Evolutionary conservation across 92 coral and sea anemone genomes (phyloP).

Genomic region (Palythoa caribaeorum): DNA sequence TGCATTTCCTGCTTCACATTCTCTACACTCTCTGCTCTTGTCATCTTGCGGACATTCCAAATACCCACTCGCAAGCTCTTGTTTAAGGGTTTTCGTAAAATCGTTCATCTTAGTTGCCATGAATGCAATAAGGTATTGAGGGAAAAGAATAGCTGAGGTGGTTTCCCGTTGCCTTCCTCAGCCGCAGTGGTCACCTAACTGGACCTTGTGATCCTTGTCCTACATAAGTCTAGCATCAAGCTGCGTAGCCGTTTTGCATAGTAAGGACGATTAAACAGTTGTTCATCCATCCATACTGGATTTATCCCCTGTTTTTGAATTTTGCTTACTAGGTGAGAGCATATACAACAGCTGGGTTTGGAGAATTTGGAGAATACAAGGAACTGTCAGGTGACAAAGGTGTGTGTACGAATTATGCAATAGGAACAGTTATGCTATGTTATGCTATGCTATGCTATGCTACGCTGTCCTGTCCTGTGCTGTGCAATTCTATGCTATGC

Average conservation of each 20-base stretch:
- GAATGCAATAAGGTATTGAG: background rate
- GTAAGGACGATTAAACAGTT: background rate
- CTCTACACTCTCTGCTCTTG: conserved; percentile 1
- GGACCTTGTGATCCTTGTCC: conserved; percentile 1
- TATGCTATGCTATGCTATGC: too few species aligned
- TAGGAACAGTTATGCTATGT: too few species aligned
- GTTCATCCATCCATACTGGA: too few species aligned
- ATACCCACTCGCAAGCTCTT: conserved; percentile 2
- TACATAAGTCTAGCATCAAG: background rate
- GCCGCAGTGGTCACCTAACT: conserved; percentile 6
- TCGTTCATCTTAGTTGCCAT: background rate
- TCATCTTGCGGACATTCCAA: conserved; percentile 7
- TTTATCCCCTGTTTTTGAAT: too few species aligned
- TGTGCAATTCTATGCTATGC: too few species aligned
- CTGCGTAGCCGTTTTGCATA: background rate
- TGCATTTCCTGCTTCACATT: conserved; percentile 11
- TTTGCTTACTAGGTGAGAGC: too few species aligned
- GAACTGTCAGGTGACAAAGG: too few species aligned
- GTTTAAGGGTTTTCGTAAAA: background rate
- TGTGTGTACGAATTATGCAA: too few species aligned
- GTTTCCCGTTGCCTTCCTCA: conserved; percentile 48
- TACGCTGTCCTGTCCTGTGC: too few species aligned
- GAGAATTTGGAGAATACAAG: too few species aligned
- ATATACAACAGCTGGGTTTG: too few species aligned
- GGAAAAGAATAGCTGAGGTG: conserved; percentile 21